phyloP scores from a whole-genome alignment of 1,140 invertebrate species.

The Homalodisca vitripennis region DNA sequence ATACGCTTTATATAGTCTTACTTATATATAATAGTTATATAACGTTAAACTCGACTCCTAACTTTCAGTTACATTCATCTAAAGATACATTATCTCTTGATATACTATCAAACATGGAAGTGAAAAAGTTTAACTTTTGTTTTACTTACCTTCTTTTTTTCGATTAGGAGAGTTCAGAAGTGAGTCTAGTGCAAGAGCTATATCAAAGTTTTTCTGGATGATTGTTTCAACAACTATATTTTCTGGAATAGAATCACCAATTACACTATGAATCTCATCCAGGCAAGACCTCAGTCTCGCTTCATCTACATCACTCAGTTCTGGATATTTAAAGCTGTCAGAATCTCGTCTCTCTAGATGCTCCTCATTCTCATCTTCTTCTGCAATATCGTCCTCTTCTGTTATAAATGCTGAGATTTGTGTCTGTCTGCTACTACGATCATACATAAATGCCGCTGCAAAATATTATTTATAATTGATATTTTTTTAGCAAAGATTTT shows the following conservation, averaged over 20 bases:
- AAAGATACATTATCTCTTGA: no score
- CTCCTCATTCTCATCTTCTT: constrained; percentile 62
- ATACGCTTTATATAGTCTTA: no score
- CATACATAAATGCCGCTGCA: constrained; percentile 75
- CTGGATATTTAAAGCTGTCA: constrained; percentile 21
- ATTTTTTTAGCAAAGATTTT: no score
- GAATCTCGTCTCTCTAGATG: constrained; percentile 44
- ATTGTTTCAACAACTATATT: constrained; percentile 64
- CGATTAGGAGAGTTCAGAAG: constrained; percentile 55
- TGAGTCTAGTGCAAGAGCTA: constrained; percentile 67
- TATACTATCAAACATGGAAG: no score
- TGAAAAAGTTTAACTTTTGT: no score
- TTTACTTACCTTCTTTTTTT: constrained; percentile 26
- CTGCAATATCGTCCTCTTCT: constrained; percentile 69
- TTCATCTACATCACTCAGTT: constrained; percentile 62
- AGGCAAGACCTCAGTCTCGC: constrained; percentile 78
- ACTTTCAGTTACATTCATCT: no score
- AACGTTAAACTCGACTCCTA: no score
- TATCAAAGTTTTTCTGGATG: constrained; percentile 67
- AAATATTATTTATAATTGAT: no score
- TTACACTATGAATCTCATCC: constrained; percentile 75
- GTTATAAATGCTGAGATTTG: constrained; percentile 68
- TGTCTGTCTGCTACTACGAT: constrained; percentile 60
- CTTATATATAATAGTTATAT: no score
- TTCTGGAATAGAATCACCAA: constrained; percentile 74